These are phyloP conservation scores for Autographa pulchrina DNA, from an alignment of 2,888 invertebrate species.

Conservation along the genomic window DNA sequence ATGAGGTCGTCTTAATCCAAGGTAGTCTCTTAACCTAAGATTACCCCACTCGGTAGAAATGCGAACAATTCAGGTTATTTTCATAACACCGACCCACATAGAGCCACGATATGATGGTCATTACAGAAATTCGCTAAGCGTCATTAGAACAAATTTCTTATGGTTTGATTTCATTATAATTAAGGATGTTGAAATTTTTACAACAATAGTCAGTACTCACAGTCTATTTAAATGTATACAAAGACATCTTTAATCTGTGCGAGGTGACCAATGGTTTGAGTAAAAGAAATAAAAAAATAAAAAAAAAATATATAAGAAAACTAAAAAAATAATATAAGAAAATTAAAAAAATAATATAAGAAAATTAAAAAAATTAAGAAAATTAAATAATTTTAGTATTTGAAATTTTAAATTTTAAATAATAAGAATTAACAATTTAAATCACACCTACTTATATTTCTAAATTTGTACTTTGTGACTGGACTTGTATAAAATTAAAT, in stretches of 20 bases:
- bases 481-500: no score
- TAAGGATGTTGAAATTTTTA: neutral
- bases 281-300: no score
- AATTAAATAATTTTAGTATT: no score
- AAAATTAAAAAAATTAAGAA: no score
- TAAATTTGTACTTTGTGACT: no score
- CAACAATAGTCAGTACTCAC: neutral
- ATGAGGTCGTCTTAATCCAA: neutral
- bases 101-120: neutral
- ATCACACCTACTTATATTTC: no score
- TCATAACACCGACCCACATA: constrained; percentile 19
- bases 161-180: constrained; percentile 1
- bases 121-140: constrained; percentile 13
- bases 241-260: neutral
- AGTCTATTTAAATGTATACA: neutral
- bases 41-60: constrained; percentile 11
- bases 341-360: no score
- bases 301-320: no score
- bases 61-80: constrained; percentile 27
- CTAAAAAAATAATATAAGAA: no score
- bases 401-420: no score
- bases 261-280: no score
- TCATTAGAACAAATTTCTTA: constrained; percentile 6
- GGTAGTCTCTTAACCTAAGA: neutral
- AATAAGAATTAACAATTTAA: no score